Evolutionary conservation across 2,113 vertebrate species (phyloP).

Genomic region (Centrocercus urophasianus): DNA sequence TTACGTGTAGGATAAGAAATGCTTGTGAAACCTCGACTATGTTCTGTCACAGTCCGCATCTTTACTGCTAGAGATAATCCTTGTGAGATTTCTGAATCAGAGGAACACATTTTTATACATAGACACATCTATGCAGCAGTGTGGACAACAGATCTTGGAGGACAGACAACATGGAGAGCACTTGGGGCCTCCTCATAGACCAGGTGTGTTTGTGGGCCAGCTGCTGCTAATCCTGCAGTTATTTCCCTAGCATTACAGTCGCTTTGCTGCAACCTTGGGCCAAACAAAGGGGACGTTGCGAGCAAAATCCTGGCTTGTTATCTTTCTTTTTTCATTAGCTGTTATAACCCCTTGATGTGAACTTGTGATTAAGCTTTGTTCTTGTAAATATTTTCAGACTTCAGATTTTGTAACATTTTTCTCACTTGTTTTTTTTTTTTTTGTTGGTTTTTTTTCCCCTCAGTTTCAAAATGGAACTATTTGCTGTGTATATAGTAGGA

Average conservation of each 20-base stretch:
- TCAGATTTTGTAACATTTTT: conserved; percentile 51
- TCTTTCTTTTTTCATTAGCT: neutral
- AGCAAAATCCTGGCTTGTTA: neutral
- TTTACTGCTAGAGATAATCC: conserved; percentile 22
- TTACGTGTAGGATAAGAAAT: neutral
- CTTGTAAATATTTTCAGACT: conserved; percentile 55
- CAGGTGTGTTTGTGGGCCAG: neutral
- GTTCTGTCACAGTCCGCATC: neutral
- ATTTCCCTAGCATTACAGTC: neutral
- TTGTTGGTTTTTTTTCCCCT: conserved; percentile 28
- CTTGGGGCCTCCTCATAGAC: neutral
- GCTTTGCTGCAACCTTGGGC: neutral
- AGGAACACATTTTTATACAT: neutral
- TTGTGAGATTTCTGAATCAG: conserved; percentile 16
- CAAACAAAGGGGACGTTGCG: neutral
- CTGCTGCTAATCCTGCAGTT: neutral
- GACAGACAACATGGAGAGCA: neutral
- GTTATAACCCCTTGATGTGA: neutral
- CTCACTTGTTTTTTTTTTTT: neutral
- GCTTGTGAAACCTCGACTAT: neutral
- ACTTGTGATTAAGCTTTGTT: conserved; percentile 12
- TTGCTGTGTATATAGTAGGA: conserved; percentile 69
- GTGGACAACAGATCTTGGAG: neutral
- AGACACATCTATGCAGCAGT: neutral
- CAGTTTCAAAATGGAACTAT: conserved; percentile 58